Evolutionary conservation across 2,113 vertebrate genomes (phyloP).

Genomic region (Phoenicopterus ruber): DNA sequence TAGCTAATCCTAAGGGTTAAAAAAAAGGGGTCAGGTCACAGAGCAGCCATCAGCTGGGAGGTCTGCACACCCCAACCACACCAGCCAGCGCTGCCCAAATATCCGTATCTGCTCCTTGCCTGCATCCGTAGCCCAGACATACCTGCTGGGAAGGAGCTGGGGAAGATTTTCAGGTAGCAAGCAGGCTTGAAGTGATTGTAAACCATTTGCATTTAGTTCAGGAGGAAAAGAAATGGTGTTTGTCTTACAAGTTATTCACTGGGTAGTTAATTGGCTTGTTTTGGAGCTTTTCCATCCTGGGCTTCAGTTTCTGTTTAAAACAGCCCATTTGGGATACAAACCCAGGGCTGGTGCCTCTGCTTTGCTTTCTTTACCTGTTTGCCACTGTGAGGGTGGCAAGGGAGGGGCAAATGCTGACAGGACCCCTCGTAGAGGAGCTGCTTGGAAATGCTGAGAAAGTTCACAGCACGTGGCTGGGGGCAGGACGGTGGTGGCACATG

Average conservation of each 20-base stretch:
- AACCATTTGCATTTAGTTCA: not conserved
- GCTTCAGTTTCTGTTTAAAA: not conserved
- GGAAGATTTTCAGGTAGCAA: not conserved
- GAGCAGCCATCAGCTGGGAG: not conserved
- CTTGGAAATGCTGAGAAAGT: not conserved
- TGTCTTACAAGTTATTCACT: conserved; percentile 32
- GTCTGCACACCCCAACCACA: not conserved
- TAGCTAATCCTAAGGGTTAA: not conserved
- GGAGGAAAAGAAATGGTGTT: not conserved
- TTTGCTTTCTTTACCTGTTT: not conserved
- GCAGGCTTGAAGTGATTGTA: not conserved
- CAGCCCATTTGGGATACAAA: not conserved
- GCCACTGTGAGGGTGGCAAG: not conserved
- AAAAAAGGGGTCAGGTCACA: not conserved
- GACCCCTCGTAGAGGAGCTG: not conserved
- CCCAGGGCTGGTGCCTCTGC: not conserved
- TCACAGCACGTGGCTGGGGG: accelerated
- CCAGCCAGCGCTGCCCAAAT: not conserved
- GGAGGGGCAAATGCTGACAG: not conserved
- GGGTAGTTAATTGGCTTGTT: conserved; percentile 11
- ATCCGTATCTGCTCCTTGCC: not conserved
- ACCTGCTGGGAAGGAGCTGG: not conserved
- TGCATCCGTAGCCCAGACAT: not conserved
- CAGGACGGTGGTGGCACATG: not conserved
- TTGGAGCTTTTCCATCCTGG: conserved; percentile 1